Conservation (phyloP, 53 echinoderm and acorn worm genomes). For the Echinarachnius parma region DNA sequence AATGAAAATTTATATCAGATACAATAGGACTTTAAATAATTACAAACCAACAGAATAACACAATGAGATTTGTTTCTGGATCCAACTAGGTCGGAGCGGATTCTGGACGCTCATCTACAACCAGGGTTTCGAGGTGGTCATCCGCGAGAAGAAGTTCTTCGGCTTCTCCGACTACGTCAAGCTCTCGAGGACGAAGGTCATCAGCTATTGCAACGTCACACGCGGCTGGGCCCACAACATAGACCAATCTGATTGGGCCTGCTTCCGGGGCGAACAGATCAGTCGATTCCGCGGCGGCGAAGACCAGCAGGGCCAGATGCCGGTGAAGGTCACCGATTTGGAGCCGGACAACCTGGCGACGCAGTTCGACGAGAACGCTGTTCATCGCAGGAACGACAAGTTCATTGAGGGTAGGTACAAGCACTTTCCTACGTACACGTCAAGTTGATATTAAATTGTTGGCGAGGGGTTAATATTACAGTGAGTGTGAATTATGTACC, state of each 20-base stretch:
- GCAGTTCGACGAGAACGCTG: conserved; percentile 31
- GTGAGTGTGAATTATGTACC: too few relatives aligned
- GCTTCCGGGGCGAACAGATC: conserved; percentile 58
- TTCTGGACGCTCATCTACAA: conserved; percentile 82
- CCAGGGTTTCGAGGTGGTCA: conserved; percentile 66
- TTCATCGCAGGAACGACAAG: conserved; percentile 45
- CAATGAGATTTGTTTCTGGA: too few relatives aligned
- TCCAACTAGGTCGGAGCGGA: conserved; percentile 49
- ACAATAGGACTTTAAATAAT: too few relatives aligned
- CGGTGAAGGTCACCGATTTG: conserved; percentile 22
- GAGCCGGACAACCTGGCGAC: neutral
- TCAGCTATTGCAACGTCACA: conserved; percentile 59
- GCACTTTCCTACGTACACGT: too few relatives aligned
- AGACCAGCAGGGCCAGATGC: neutral
- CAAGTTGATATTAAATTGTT: too few relatives aligned
- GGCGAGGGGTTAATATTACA: too few relatives aligned
- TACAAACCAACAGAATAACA: too few relatives aligned
- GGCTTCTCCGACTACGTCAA: conserved; percentile 62
- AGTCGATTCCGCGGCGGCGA: conserved; percentile 31
- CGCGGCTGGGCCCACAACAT: conserved; percentile 63
- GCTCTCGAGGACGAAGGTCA: conserved; percentile 45
- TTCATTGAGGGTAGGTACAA: conserved; percentile 29
- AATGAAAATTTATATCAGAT: too few relatives aligned
- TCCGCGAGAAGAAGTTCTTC: conserved; percentile 64
- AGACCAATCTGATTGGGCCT: conserved; percentile 65